Percentiles rank a stretch among this genome's conserved stretches.
Conservation (phyloP, 2,797 vertebrate genomes). For the Poecile montanus region DNA sequence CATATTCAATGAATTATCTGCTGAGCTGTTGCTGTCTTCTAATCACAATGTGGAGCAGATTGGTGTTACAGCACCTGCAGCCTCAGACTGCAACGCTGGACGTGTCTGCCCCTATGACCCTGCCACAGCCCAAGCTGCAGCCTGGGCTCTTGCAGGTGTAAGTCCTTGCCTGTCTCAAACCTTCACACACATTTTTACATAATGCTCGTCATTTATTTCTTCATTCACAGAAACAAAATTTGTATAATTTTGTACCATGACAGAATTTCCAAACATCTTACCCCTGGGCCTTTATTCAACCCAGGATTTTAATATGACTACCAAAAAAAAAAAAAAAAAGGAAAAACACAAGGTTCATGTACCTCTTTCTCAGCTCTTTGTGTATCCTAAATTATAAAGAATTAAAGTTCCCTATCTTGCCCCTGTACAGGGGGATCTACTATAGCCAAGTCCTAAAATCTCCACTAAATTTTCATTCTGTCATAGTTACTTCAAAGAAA, state of each 20-base stretch:
- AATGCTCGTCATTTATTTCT: not conserved
- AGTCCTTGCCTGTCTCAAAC: not conserved
- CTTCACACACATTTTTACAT: not conserved
- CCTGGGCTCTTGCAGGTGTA: not conserved
- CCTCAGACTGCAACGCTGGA: not conserved
- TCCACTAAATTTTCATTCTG: not conserved
- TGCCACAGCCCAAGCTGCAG: not conserved
- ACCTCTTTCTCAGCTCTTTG: not conserved
- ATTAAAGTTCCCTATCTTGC: not conserved
- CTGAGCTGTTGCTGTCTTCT: conserved; percentile 2
- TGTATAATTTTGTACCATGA: not conserved
- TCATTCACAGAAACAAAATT: not conserved
- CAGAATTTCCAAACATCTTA: not conserved
- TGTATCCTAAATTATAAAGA: not conserved
- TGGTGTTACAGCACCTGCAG: not conserved
- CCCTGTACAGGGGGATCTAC: not conserved
- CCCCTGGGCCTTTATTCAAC: not conserved
- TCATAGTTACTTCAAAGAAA: not conserved
- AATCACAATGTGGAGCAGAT: not conserved
- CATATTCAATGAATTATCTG: conserved; percentile 20
- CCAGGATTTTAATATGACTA: not conserved
- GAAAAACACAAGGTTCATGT: not conserved
- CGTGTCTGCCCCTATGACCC: not conserved
- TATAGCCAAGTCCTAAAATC: not conserved
- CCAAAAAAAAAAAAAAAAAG: not conserved